Base-by-base conservation (phyloP, 2,797 vertebrate genomes). In the Cossypha polioptera region DNA sequence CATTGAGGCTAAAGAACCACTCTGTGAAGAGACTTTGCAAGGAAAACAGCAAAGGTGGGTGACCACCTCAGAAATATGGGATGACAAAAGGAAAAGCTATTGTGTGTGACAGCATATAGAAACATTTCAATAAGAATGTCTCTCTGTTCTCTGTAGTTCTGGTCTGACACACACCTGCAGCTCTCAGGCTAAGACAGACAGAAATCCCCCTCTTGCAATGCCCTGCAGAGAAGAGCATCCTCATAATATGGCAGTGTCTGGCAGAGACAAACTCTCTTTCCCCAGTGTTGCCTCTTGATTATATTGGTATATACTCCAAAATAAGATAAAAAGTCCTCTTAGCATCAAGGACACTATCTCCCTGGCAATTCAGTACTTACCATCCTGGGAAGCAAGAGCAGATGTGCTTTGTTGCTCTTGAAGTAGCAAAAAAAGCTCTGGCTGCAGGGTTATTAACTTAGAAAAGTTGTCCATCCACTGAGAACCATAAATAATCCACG, bases 391-490 rank as follows among this genome's bases (percentile, higher is more conserved):
- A 94, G 73, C 15, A 57, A 91, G 54, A 88, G 75, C 94, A 94
- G 92, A 95, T 95, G 92, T 94, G 85, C 62, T 95, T 86, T 92
- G 75, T 24, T 92, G 79, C 69, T 92, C 76, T 73, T 61, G 48
- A 94, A 90, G 67, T 53, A 94, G 14, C 17, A 33, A 72, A 76
- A 92, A 86, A 80, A 63, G 29, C 68, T 65, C 74, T 35, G 71
- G 47, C 88, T 92, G 43, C 40, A 50, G 79, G 69, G 36, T 86
- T 94, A 94, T 93, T 95, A 68, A 72, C 72, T 89, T 58, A 69
- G 82, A 61, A 75, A 86, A 92, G 75, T 84, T 96, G 91, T 95
- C 96, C 36, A 53, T 88, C 72, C 85, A 78, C 79, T 91, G 73
- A 89, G 83, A 87, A 58, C 72, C 81, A 90, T 92, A 92, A 95